phyloP scores from a whole-genome alignment of 2,888 invertebrate species.

The Agonopterix alstromeriana region DNA sequence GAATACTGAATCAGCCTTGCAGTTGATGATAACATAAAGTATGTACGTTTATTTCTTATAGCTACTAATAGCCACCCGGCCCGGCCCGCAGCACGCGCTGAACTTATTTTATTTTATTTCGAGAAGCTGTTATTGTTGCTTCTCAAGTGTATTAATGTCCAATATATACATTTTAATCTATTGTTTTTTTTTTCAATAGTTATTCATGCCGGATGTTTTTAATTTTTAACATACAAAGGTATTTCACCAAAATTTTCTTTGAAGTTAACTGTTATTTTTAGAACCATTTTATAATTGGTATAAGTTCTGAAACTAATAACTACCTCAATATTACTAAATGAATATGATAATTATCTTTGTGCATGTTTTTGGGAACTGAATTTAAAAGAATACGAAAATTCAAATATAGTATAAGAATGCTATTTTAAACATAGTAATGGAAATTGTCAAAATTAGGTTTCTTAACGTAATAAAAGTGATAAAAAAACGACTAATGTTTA shows the following conservation, averaged over 20 bases:
- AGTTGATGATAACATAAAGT: too few species aligned
- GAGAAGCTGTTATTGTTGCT: constrained; percentile 57
- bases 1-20: too few species aligned
- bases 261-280: constrained; percentile 63
- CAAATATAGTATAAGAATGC: constrained; percentile 68
- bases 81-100: constrained; percentile 11
- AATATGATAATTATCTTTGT: constrained; percentile 74
- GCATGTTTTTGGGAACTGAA: constrained; percentile 73
- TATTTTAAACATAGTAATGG: constrained; percentile 70
- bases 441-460: constrained; percentile 74
- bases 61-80: too few species aligned
- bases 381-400: constrained; percentile 53
- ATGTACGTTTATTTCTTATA: too few species aligned
- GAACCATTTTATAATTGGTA: constrained; percentile 72
- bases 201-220: constrained; percentile 35
- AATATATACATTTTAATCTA: constrained; percentile 28
- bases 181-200: constrained; percentile 39
- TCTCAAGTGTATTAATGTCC: constrained; percentile 46
- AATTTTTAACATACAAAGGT: constrained; percentile 19
- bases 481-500: constrained; percentile 23
- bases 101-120: constrained; percentile 5
- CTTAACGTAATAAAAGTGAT: constrained; percentile 72
- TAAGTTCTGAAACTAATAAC: constrained; percentile 76
- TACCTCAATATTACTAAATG: constrained; percentile 77
- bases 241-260: constrained; percentile 51